Conservation (phyloP, 2,113 vertebrate genomes). For the Prunella himalayana region DNA sequence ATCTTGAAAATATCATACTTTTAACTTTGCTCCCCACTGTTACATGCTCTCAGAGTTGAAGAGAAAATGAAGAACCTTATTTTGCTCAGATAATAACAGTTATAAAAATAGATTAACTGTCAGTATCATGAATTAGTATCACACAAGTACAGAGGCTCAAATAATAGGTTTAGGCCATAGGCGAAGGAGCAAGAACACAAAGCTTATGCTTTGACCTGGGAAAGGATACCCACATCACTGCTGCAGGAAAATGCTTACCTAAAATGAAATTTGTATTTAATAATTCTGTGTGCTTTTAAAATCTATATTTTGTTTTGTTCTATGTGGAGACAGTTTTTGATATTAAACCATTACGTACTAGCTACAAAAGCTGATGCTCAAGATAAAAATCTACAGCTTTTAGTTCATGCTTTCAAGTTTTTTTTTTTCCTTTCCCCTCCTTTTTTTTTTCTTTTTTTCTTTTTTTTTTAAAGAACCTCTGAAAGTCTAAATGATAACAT, state of each 20-base stretch:
- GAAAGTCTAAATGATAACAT: constrained; percentile 51
- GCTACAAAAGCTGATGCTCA: constrained; percentile 31
- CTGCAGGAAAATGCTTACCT: neutral
- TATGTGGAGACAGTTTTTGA: constrained; percentile 12
- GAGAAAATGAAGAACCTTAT: constrained; percentile 35
- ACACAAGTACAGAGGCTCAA: neutral
- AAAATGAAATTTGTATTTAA: neutral
- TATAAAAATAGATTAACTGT: constrained; percentile 51
- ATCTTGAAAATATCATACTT: neutral
- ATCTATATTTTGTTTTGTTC: neutral
- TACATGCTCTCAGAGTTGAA: neutral
- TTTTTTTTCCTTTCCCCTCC: accelerated
- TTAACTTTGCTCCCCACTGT: neutral
- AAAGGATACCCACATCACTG: neutral
- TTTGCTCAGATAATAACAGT: constrained; percentile 24
- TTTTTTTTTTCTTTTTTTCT: neutral
- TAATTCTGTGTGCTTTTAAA: neutral
- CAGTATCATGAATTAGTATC: constrained; percentile 32
- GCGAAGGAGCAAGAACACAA: neutral
- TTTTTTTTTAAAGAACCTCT: neutral
- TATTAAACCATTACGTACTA: neutral
- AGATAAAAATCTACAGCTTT: constrained; percentile 41
- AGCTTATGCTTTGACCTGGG: neutral
- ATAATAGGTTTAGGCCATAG: neutral
- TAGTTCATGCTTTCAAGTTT: neutral